phyloP scores from a whole-genome alignment of 2,888 invertebrate genomes.

The Colostygia pectinataria region DNA sequence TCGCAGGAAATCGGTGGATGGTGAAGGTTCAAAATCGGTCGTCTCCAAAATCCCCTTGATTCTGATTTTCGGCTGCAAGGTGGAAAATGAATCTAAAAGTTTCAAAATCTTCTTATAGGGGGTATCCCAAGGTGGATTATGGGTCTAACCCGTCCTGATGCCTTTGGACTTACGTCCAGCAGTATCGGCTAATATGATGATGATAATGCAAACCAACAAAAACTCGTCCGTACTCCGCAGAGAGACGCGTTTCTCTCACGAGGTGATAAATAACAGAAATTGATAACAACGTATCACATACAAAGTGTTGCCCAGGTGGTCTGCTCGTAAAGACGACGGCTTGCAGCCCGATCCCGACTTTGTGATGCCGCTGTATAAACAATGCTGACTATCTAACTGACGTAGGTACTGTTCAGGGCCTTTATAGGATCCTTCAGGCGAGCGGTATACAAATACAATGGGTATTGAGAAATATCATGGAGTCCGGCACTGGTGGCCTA shows the following conservation, averaged over 20 bases:
- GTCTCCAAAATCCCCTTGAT: too few species aligned
- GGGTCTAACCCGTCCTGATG: too few species aligned
- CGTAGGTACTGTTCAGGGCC: too few species aligned
- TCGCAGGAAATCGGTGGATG: too few species aligned
- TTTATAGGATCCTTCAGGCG: neutral
- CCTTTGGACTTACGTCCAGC: too few species aligned
- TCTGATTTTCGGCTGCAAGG: too few species aligned
- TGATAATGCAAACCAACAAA: slow-evolving; percentile 4
- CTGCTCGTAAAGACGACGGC: slow-evolving; percentile 75
- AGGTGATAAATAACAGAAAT: slow-evolving; percentile 79
- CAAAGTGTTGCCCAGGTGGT: slow-evolving; percentile 76
- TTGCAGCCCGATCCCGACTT: slow-evolving; percentile 69
- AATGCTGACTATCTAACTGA: slow-evolving; percentile 41
- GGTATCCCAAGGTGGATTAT: too few species aligned
- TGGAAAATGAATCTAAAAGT: too few species aligned
- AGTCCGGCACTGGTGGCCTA: too few species aligned
- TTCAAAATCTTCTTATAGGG: too few species aligned
- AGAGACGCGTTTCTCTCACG: slow-evolving; percentile 72
- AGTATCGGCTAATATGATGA: neutral
- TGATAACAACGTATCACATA: slow-evolving; percentile 72
- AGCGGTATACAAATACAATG: neutral
- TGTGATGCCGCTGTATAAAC: slow-evolving; percentile 77
- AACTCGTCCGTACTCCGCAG: slow-evolving; percentile 26
- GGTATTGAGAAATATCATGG: too few species aligned
- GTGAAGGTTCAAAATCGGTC: too few species aligned